These are phyloP conservation scores for Lacerta viridis DNA, from an alignment of 2,797 vertebrate genomes.

Conservation along the genomic window DNA sequence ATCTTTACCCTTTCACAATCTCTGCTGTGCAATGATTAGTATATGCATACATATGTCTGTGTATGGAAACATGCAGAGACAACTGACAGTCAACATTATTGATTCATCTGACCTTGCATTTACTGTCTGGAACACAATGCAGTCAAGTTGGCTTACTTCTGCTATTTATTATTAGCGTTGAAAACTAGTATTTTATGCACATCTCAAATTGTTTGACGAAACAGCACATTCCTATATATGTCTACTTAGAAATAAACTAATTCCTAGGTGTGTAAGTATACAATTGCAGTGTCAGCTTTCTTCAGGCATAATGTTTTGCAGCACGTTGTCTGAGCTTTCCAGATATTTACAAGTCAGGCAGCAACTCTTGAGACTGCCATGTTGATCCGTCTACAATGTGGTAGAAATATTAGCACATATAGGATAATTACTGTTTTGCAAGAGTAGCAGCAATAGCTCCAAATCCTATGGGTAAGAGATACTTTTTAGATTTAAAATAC, in stretches of 20 bases:
- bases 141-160: neutral
- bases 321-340: neutral
- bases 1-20: neutral
- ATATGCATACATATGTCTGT: neutral
- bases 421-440: conserved; percentile 1
- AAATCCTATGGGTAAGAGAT: neutral
- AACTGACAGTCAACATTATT: conserved; percentile 6
- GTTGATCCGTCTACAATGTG: neutral
- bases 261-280: too few relatives aligned
- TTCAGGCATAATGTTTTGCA: neutral
- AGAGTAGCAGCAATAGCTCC: neutral
- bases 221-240: neutral
- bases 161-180: neutral
- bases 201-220: conserved; percentile 10
- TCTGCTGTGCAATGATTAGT: neutral
- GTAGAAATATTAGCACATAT: neutral
- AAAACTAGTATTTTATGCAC: neutral
- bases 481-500: neutral
- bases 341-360: conserved; percentile 2
- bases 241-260: too few relatives aligned
- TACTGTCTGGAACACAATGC: neutral
- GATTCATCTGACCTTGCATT: neutral
- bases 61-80: neutral
- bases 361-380: neutral
- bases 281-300: neutral